Evolutionary conservation across 2,113 vertebrate genomes (phyloP).

Genomic region (Lophura nycthemera): DNA sequence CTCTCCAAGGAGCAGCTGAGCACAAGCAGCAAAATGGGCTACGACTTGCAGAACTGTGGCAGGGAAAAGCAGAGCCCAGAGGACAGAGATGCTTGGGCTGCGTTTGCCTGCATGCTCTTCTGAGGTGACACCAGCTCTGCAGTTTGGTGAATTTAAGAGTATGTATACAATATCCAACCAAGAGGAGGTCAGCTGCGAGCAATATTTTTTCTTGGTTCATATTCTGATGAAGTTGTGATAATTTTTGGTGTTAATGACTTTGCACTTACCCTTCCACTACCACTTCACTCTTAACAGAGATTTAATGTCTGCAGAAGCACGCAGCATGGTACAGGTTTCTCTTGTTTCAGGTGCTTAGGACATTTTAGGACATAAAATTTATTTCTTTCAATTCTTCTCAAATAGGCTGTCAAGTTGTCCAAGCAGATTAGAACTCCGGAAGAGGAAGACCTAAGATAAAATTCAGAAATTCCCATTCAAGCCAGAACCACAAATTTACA

Average conservation of each 20-base stretch:
- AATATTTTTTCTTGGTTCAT: neutral
- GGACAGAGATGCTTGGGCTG: neutral
- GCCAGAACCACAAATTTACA: neutral
- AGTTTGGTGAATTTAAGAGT: neutral
- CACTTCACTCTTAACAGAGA: neutral
- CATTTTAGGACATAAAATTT: neutral
- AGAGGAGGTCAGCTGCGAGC: neutral
- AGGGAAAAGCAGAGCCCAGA: neutral
- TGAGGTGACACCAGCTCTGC: neutral
- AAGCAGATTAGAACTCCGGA: neutral
- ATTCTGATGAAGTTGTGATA: neutral
- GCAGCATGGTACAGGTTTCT: neutral
- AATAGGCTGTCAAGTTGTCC: neutral
- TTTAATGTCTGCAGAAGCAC: neutral
- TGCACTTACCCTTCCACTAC: neutral
- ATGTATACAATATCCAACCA: neutral
- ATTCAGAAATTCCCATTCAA: neutral
- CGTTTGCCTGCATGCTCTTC: neutral
- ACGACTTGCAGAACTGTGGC: neutral
- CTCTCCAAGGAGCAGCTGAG: neutral
- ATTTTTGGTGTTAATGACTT: neutral
- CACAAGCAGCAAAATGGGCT: fast-evolving
- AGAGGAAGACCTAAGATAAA: neutral
- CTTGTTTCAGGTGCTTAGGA: neutral
- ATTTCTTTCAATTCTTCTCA: neutral